Conservation (phyloP, 2,797 vertebrate species). For the Anableps anableps region DNA sequence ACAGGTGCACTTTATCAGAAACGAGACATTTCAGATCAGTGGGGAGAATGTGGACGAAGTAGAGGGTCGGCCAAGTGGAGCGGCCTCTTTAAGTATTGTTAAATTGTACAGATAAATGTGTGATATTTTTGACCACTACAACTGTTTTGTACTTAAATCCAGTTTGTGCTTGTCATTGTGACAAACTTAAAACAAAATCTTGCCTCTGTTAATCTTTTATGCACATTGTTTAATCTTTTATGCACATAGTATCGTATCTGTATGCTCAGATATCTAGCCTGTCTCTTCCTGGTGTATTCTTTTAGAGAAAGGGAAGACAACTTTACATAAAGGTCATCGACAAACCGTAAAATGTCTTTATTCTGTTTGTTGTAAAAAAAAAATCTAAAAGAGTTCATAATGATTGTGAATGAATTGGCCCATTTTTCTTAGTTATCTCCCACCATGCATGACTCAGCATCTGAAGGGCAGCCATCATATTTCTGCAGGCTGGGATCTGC, state of each 20-base stretch:
- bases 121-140: conserved; percentile 92
- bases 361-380: not conserved
- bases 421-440: conserved; percentile 13
- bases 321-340: conserved; percentile 86
- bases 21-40: conserved; percentile 72
- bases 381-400: not conserved
- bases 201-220: conserved; percentile 86
- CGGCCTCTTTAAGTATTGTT: conserved; percentile 82
- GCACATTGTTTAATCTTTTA: conserved; percentile 86
- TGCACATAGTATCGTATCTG: conserved; percentile 88
- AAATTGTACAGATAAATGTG: conserved; percentile 90
- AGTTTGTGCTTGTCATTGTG: conserved; percentile 87
- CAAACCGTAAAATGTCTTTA: conserved; percentile 39
- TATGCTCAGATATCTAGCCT: conserved; percentile 87
- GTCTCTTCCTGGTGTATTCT: conserved; percentile 84
- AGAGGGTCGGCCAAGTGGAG: conserved; percentile 46
- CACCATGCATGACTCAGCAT: conserved; percentile 81
- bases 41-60: conserved; percentile 60
- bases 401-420: not conserved
- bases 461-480: conserved; percentile 83
- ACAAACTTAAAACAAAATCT: conserved; percentile 80
- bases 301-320: conserved; percentile 84
- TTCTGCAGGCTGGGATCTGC: conserved; percentile 82
- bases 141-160: conserved; percentile 89
- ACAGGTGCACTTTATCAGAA: conserved; percentile 84